Percentiles rank a stretch among this genome's conserved stretches.
Evolutionary conservation across 2,888 invertebrate genomes (phyloP).

Genomic region (Pseudococcus longispinus): DNA sequence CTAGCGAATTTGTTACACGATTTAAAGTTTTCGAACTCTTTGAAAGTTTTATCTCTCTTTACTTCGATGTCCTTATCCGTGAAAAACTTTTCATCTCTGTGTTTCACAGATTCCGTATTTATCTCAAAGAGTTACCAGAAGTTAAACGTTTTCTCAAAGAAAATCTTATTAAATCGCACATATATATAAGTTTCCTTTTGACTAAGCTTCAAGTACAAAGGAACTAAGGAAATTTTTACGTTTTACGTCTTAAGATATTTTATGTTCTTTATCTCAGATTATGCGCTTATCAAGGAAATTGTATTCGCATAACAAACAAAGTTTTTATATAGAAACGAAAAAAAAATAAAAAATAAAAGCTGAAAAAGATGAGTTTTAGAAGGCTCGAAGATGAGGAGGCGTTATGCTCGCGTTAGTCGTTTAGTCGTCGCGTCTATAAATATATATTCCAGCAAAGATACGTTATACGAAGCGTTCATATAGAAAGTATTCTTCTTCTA

Average conservation of each 20-base stretch:
- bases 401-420: neutral
- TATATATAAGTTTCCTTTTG: conserved; percentile 44
- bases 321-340: conserved; percentile 6
- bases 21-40: conserved; percentile 48
- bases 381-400: neutral
- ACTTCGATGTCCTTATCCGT: conserved; percentile 39
- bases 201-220: conserved; percentile 35
- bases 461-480: neutral
- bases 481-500: neutral
- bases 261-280: conserved; percentile 22
- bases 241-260: conserved; percentile 24
- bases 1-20: conserved; percentile 47
- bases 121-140: conserved; percentile 49
- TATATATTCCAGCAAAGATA: neutral
- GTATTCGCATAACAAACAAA: conserved; percentile 39
- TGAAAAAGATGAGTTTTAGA: neutral
- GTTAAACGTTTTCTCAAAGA: conserved; percentile 50
- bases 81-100: conserved; percentile 31
- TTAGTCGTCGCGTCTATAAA: neutral
- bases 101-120: conserved; percentile 37
- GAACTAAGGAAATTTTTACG: conserved; percentile 32
- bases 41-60: conserved; percentile 48
- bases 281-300: conserved; percentile 35
- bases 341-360: neutral
- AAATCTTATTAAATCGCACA: conserved; percentile 52